These are phyloP conservation scores for Philaethria dido DNA, from an alignment of 2,888 invertebrate species.

Conservation along the genomic window DNA sequence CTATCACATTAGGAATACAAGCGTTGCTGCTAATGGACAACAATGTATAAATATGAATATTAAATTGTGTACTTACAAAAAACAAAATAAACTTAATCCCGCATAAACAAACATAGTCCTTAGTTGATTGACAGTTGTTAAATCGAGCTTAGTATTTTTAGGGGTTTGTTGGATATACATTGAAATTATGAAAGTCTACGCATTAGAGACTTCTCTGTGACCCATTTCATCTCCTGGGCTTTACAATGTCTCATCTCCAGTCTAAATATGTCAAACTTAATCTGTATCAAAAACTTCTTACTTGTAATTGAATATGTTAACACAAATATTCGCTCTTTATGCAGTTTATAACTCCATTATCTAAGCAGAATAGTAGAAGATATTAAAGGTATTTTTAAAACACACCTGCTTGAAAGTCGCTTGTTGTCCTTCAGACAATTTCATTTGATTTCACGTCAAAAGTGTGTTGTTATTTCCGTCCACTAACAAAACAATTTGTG, in stretches of 20 bases:
- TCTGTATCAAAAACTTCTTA: conserved; percentile 3
- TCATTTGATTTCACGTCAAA: conserved; percentile 15
- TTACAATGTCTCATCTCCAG: conserved; percentile 13
- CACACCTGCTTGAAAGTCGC: conserved; percentile 17
- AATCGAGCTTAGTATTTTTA: conserved; percentile 16
- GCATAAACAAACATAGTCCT: not conserved
- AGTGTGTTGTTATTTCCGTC: conserved; percentile 22
- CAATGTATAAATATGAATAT: not conserved
- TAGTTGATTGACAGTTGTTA: conserved; percentile 18
- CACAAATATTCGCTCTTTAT: not conserved
- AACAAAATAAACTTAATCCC: not conserved
- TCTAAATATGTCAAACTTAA: conserved; percentile 6
- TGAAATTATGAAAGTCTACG: conserved; percentile 20
- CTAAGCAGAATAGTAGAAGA: not conserved
- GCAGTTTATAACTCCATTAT: not conserved
- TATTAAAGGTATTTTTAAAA: conserved; percentile 17
- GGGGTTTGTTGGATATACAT: conserved; percentile 1
- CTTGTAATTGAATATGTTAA: not conserved
- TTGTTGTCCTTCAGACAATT: conserved; percentile 16
- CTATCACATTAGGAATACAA: not conserved
- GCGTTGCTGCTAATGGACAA: not conserved
- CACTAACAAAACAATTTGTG: conserved; percentile 16
- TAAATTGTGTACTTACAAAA: not conserved
- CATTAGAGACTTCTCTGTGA: conserved; percentile 13
- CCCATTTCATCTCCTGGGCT: conserved; percentile 26